Evolutionary conservation across 2,888 invertebrate genomes (phyloP).

Genomic region (Oligia fasciuncula): DNA sequence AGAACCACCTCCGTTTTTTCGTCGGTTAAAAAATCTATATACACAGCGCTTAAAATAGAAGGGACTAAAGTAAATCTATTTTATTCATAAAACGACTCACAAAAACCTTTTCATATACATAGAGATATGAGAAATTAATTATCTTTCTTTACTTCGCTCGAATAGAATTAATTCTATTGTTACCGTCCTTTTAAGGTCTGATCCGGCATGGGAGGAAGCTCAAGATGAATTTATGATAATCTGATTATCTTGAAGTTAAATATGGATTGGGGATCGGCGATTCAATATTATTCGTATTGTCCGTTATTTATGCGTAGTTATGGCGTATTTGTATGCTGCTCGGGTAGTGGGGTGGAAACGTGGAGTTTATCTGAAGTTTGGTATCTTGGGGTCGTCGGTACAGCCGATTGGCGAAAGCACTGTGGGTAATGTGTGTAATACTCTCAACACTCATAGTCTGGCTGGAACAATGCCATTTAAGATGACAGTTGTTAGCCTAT

Average conservation of each 20-base stretch:
- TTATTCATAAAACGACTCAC: conserved; percentile 53
- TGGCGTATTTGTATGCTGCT: conserved; percentile 51
- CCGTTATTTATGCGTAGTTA: conserved; percentile 35
- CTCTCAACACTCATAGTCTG: neutral
- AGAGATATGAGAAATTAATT: conserved; percentile 67
- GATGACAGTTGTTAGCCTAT: too few relatives aligned
- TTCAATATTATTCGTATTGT: conserved; percentile 61
- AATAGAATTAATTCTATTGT: conserved; percentile 68
- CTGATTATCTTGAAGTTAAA: conserved; percentile 67
- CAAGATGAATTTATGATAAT: conserved; percentile 66
- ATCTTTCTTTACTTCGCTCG: conserved; percentile 60
- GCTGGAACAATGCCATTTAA: neutral
- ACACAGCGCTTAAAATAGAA: conserved; percentile 10
- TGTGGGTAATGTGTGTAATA: neutral
- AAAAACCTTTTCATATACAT: conserved; percentile 57
- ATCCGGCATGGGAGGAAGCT: conserved; percentile 52
- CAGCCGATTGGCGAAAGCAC: conserved; percentile 7
- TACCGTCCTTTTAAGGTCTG: conserved; percentile 57
- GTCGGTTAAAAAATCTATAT: too few relatives aligned
- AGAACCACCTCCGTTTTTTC: too few relatives aligned
- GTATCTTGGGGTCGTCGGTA: conserved; percentile 37
- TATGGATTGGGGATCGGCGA: conserved; percentile 62
- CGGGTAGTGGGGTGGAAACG: conserved; percentile 13
- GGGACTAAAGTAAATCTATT: conserved; percentile 29
- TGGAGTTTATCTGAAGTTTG: conserved; percentile 47